Base-by-base conservation (phyloP, 2,113 vertebrate species). In the Cebidichthys violaceus region DNA sequence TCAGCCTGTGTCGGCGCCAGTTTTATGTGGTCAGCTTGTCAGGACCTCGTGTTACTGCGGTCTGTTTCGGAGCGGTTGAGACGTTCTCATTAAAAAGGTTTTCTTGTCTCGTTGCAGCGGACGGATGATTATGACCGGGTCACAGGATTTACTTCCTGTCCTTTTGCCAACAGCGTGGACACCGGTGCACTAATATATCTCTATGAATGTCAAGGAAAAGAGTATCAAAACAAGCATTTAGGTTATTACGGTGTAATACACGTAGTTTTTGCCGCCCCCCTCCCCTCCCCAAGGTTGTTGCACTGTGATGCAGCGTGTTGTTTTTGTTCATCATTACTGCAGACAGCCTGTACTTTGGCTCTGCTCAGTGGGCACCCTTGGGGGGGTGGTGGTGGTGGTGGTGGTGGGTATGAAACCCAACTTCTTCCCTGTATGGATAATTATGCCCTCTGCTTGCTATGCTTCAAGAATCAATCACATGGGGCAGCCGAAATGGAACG, bases 401-500 rank as follows among this genome's bases (percentile, higher is more conserved):
- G 31, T 72, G 52, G 41, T 61, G 72, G 47, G 73, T 75, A 83
- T 83, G 39, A 86, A 78, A 59, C 77, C 65, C 45, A 69, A 24
- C 66, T 64, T 81, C 27, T 77, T 77, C 41, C 17, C 70, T 27
- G 24, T 74, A 70, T 79, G 85, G 67, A 77, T 81, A 84, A 89
- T 87, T 85, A 86, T 86, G 13, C 39, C 41, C 77, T 83, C 52
- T 60, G 65, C 65, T 75, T 69, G 47, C 83, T 86, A 61, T 47
- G 61, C 69, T 66, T 69, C 61, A 66, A 75, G 73, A 64, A 55
- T 86, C 79, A 72, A 31, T 76, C 74, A 72, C 57, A 66, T 0
- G 17, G 17, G 41, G 35, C 31, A 64, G 77, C 37, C 52, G 43
- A 79, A 77, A 78, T 22, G 71, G 50, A 85, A 81, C 39, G 41